These are phyloP conservation scores for Drosophila ananassae DNA, from an alignment of 1,140 invertebrate species.

Conservation along the genomic window DNA sequence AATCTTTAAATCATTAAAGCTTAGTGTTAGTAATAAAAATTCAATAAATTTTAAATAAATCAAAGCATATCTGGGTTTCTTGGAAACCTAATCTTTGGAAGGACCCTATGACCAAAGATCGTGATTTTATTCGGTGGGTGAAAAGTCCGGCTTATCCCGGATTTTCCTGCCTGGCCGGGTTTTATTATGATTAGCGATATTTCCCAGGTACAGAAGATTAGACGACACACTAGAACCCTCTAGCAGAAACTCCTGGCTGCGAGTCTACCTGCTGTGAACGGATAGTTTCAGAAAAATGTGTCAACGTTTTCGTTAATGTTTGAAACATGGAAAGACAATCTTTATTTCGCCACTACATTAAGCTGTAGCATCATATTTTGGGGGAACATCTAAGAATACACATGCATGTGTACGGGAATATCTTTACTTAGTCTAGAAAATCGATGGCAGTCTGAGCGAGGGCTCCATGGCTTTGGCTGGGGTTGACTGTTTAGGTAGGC, in stretches of 20 bases:
- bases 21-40: background rate
- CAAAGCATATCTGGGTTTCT: no score
- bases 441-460: slow-evolving; percentile 57
- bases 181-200: background rate
- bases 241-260: background rate
- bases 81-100: no score
- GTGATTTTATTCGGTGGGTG: no score
- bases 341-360: slow-evolving; percentile 51
- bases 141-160: background rate
- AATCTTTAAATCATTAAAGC: background rate
- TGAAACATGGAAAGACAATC: slow-evolving; percentile 78
- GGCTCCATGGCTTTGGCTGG: slow-evolving; percentile 55
- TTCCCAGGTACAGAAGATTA: slow-evolving; percentile 12
- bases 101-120: no score
- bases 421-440: slow-evolving; percentile 53
- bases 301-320: slow-evolving; percentile 42
- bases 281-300: background rate
- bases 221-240: background rate
- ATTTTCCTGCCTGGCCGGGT: no score
- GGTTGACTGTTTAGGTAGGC: slow-evolving; percentile 30
- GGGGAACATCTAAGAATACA: slow-evolving; percentile 44
- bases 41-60: no score
- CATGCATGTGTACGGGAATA: slow-evolving; percentile 44
- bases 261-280: slow-evolving; percentile 25
- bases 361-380: background rate